Percentiles rank a stretch among this genome's conserved stretches.
These are phyloP conservation scores for Campylorhamphus procurvoides DNA, from an alignment of 2,113 vertebrate genomes.

Conservation along the genomic window DNA sequence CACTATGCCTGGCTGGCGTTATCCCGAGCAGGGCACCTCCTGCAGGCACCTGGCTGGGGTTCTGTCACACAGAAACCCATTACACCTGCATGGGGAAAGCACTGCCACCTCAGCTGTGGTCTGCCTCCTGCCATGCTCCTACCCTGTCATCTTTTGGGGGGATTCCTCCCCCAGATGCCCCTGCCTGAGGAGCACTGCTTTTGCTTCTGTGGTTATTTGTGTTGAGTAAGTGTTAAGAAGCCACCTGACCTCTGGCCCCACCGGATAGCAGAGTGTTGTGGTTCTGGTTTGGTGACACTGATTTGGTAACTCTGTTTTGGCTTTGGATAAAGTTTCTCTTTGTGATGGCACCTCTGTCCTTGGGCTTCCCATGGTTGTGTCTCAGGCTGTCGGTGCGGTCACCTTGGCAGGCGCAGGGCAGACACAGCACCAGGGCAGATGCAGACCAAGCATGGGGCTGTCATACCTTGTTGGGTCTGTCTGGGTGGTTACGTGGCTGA, in stretches of 20 bases:
- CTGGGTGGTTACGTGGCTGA: accelerated
- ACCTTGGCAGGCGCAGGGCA: background rate
- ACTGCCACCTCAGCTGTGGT: background rate
- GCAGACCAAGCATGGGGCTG: background rate
- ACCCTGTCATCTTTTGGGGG: accelerated
- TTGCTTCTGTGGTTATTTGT: background rate
- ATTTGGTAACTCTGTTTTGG: background rate
- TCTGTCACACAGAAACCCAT: background rate
- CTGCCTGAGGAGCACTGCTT: accelerated
- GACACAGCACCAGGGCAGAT: background rate
- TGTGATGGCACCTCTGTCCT: background rate
- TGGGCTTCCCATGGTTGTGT: background rate
- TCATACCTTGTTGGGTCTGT: background rate
- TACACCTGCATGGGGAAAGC: background rate
- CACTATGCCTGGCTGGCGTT: background rate
- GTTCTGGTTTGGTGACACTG: accelerated
- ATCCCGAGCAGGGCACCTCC: background rate
- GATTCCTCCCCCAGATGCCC: background rate
- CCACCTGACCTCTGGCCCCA: background rate
- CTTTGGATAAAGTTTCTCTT: background rate
- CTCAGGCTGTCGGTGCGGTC: background rate
- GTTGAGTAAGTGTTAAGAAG: background rate
- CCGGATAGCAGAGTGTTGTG: background rate
- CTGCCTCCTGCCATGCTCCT: background rate
- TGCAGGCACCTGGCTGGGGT: background rate